Percentiles rank a stretch among this genome's conserved stretches.
Conservation (phyloP, 2,113 vertebrate genomes). For the Melanerpes formicivorus region DNA sequence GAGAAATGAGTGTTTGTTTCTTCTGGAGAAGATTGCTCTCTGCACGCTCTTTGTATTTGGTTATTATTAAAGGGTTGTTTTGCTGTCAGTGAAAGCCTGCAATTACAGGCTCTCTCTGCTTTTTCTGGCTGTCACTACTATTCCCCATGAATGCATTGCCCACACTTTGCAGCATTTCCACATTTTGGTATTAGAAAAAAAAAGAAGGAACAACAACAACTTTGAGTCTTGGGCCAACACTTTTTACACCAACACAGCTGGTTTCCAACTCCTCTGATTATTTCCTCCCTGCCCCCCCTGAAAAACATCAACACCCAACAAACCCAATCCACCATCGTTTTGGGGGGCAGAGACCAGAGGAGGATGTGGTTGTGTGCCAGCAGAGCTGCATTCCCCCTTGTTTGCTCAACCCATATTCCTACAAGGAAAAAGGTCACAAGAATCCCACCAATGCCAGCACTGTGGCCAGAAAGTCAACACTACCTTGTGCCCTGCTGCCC, state of each 20-base stretch:
- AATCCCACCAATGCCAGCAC: accelerated
- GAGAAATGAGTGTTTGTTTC: conserved; percentile 61
- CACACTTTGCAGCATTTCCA: conserved; percentile 31
- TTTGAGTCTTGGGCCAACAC: not conserved
- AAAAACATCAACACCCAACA: too few species aligned
- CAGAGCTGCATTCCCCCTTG: not conserved
- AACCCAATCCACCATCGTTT: not conserved
- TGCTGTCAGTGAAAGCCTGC: conserved; percentile 65
- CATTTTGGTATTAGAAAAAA: not conserved
- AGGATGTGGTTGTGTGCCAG: not conserved
- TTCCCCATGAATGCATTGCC: conserved; percentile 21
- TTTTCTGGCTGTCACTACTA: conserved; percentile 35
- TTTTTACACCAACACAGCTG: accelerated
- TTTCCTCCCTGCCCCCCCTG: too few species aligned
- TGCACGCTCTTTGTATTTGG: conserved; percentile 20
- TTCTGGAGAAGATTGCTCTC: conserved; percentile 50
- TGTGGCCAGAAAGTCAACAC: accelerated
- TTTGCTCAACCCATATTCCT: not conserved
- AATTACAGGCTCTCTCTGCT: conserved; percentile 26
- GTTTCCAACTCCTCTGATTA: not conserved
- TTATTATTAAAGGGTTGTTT: conserved; percentile 67
- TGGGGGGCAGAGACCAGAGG: not conserved
- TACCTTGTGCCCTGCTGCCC: not conserved
- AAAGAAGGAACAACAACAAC: not conserved
- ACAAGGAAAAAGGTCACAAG: not conserved